Evolutionary conservation across 1,140 invertebrate genomes (phyloP), one percentile per base, ranked within the genome.

Genomic region (Diploscapter pachys): DNA sequence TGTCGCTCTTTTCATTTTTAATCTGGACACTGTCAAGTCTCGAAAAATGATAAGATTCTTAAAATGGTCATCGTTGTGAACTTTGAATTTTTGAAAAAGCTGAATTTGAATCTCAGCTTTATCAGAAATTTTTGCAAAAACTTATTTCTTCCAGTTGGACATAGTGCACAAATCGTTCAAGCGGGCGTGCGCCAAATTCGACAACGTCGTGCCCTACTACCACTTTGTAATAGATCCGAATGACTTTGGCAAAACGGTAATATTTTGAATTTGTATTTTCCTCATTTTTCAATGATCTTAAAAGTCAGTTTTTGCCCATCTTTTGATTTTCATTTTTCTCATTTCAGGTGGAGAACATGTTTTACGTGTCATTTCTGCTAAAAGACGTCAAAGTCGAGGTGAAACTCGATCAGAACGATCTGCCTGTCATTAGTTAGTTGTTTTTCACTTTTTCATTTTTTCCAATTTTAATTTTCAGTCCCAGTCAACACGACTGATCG

Each of bases 281-380:
- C 13, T 9, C 8, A 9, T 65, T 1, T 8, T 8, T 8, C 6
- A 65, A 65, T 31, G 8, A 9, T 9, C 51, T 8, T 8, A 8
- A 8, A 8, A 65, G 2, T 31, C 31, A 31, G 31, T 31, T 31
- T 31, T 31, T 31, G 1, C 31, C 31, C 31, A 31, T 31, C 31
- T 31, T 31, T 31, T 31, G 31, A 31, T 31, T 31, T 31, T 31
- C 31, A 31, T 31, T 31, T 31, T 31, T 31, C 31, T 31, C 31
- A 65, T 65, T 65, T 9, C 31, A 65, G 63, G 66, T 68, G 6
- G 66, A 68, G 51, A 68, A 68, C 51, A 68, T 68, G 5, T 68
- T 68, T 54, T 9, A 68, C 51, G 56, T 55, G n/a, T 68, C 66
- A 5, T 68, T 68, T 2, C 48, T 68, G 6, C 53, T 68, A 6